phyloP scores from a whole-genome alignment of 2,797 vertebrate species.

The Myoxocephalus aenaeus region DNA sequence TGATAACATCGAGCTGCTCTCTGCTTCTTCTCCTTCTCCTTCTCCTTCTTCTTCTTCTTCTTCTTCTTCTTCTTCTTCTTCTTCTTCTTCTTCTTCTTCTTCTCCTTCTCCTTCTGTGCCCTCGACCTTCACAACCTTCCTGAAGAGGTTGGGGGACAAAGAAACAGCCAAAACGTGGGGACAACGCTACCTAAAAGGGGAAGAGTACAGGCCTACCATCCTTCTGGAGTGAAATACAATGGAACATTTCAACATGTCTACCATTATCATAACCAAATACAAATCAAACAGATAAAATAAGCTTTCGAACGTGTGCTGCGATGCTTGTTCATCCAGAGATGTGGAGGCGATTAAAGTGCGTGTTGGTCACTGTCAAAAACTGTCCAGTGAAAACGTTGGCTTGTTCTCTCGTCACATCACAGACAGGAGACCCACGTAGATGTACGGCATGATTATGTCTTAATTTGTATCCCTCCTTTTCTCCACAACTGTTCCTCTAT shows the following conservation, averaged over 20 bases:
- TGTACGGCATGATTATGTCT: slow-evolving; percentile 46
- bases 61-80: slow-evolving; percentile 36
- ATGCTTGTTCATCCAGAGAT: slow-evolving; percentile 85
- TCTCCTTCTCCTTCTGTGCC: slow-evolving; percentile 52
- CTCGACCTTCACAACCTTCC: slow-evolving; percentile 60
- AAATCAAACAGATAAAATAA: slow-evolving; percentile 68
- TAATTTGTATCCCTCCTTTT: slow-evolving; percentile 47
- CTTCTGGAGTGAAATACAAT: slow-evolving; percentile 67
- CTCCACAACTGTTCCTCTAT: slow-evolving; percentile 37
- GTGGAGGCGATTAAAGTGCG: slow-evolving; percentile 90
- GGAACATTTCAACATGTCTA: slow-evolving; percentile 51
- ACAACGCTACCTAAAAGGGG: slow-evolving; percentile 24
- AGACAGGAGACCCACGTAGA: slow-evolving; percentile 54
- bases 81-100: slow-evolving; percentile 59
- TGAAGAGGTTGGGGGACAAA: slow-evolving; percentile 53
- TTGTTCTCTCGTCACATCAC: slow-evolving; percentile 75
- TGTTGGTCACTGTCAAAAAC: slow-evolving; percentile 80
- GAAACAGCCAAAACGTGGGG: slow-evolving; percentile 5
- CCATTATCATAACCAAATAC: slow-evolving; percentile 62
- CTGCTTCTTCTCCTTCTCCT: slow-evolving; percentile 65
- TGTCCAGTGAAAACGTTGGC: slow-evolving; percentile 83
- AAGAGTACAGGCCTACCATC: slow-evolving; percentile 60
- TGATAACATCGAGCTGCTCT: slow-evolving; percentile 46
- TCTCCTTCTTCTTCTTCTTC: slow-evolving; percentile 56
- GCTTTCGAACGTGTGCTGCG: slow-evolving; percentile 74